These are phyloP conservation scores for Calameuta filiformis DNA, from an alignment of 2,888 invertebrate genomes.

Conservation along the genomic window DNA sequence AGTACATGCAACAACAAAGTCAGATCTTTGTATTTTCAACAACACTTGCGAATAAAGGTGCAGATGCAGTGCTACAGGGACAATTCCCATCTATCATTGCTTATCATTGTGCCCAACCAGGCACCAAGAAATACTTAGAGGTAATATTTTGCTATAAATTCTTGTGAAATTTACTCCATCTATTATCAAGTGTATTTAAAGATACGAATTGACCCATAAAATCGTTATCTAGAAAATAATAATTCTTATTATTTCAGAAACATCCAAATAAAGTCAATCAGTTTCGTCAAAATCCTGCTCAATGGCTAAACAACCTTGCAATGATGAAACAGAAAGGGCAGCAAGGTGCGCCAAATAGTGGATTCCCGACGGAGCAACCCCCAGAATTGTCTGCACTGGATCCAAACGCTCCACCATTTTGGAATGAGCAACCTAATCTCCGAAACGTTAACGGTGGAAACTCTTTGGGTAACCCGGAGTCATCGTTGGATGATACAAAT, in stretches of 20 bases:
- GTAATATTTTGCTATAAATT: conserved; percentile 62
- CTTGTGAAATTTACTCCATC: background rate
- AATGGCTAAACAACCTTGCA: conserved; percentile 82
- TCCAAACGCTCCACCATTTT: conserved; percentile 60
- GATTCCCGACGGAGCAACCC: conserved; percentile 61
- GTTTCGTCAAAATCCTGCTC: conserved; percentile 84
- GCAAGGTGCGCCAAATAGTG: conserved; percentile 67
- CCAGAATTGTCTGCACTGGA: conserved; percentile 61
- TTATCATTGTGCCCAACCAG: conserved; percentile 95
- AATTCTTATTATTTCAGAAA: conserved; percentile 74
- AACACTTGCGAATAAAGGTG: conserved; percentile 92
- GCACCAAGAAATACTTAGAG: conserved; percentile 94
- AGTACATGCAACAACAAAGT: conserved; percentile 95
- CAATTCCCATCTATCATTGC: conserved; percentile 93
- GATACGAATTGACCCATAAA: background rate
- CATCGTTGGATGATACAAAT: conserved; percentile 62
- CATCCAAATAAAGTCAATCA: conserved; percentile 91
- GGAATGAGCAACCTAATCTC: conserved; percentile 62
- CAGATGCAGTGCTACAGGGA: conserved; percentile 90
- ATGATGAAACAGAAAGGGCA: conserved; percentile 79
- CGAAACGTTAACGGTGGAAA: conserved; percentile 62
- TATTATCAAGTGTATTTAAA: background rate
- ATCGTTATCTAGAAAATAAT: background rate
- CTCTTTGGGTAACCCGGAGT: conserved; percentile 61
- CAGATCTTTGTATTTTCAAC: conserved; percentile 99